Conservation (phyloP, 2,888 invertebrate species). For the Drosophila pseudotalamancana region DNA sequence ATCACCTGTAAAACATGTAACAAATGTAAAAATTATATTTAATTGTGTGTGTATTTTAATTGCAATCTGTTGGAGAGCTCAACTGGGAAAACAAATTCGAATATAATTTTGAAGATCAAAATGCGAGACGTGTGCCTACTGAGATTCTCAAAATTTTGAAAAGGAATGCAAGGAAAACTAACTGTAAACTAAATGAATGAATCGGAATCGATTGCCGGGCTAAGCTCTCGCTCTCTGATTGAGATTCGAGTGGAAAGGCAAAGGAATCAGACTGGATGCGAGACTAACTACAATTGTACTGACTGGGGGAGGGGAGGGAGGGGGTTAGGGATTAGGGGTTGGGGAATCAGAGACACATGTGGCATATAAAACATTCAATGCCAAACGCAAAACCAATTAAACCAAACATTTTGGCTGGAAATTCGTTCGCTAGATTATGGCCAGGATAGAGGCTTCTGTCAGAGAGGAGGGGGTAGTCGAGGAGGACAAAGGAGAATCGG, state of each 20-base stretch:
- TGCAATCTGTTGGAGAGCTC: not conserved
- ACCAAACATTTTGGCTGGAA: constrained; percentile 69
- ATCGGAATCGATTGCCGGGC: constrained; percentile 8
- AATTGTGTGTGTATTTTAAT: not conserved
- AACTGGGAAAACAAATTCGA: constrained; percentile 12
- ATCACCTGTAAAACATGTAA: constrained; percentile 3
- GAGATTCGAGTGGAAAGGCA: not conserved
- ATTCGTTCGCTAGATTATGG: constrained; percentile 28
- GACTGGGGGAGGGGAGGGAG: constrained; percentile 13
- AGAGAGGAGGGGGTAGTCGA: constrained; percentile 26
- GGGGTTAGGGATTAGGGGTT: constrained; percentile 7
- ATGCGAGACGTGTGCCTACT: constrained; percentile 12
- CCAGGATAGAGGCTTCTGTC: constrained; percentile 23
- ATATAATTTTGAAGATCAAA: constrained; percentile 3
- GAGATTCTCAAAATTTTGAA: not conserved
- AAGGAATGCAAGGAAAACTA: not conserved
- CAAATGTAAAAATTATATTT: constrained; percentile 13
- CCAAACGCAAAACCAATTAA: constrained; percentile 73
- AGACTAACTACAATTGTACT: constrained; percentile 39
- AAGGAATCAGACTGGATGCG: constrained; percentile 3
- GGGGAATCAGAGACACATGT: constrained; percentile 18
- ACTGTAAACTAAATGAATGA: constrained; percentile 1
- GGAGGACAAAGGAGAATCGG: no score
- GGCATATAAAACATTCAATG: constrained; percentile 61
- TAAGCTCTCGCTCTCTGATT: constrained; percentile 2